Evolutionary conservation across 2,113 vertebrate genomes (phyloP).

Genomic region (Hemibagrus wyckioides): DNA sequence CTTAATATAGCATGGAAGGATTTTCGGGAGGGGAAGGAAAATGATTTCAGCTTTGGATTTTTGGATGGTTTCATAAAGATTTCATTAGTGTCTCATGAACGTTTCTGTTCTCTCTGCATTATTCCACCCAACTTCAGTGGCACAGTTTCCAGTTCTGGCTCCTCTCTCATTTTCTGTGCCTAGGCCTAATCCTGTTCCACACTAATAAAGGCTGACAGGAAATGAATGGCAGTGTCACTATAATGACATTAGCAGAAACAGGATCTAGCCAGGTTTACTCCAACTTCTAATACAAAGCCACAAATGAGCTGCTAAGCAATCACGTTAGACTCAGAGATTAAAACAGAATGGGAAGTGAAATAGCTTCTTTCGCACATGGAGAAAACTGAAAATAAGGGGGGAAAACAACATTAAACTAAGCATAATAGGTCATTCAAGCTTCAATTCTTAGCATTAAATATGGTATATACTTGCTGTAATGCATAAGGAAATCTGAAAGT

Average conservation of each 20-base stretch:
- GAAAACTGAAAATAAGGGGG: constrained; percentile 23
- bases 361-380: constrained; percentile 9
- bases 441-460: constrained; percentile 5
- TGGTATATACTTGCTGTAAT: background rate
- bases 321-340: constrained; percentile 49
- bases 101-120: constrained; percentile 32
- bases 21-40: background rate
- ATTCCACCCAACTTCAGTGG: constrained; percentile 43
- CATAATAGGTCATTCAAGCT: constrained; percentile 24
- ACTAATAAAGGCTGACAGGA: constrained; percentile 51
- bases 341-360: constrained; percentile 42
- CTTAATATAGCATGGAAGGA: constrained; percentile 40
- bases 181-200: constrained; percentile 45
- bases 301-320: constrained; percentile 46
- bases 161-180: constrained; percentile 30
- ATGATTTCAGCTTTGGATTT: constrained; percentile 30
- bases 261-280: constrained; percentile 45
- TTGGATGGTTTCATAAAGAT: constrained; percentile 40
- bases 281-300: constrained; percentile 49
- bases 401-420: background rate
- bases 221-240: constrained; percentile 42
- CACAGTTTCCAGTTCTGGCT: constrained; percentile 17
- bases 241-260: constrained; percentile 49
- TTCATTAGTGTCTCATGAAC: constrained; percentile 40
- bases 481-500: background rate